Base-by-base conservation (phyloP, 2,888 invertebrate species). In the Leucophenga maculata region DNA sequence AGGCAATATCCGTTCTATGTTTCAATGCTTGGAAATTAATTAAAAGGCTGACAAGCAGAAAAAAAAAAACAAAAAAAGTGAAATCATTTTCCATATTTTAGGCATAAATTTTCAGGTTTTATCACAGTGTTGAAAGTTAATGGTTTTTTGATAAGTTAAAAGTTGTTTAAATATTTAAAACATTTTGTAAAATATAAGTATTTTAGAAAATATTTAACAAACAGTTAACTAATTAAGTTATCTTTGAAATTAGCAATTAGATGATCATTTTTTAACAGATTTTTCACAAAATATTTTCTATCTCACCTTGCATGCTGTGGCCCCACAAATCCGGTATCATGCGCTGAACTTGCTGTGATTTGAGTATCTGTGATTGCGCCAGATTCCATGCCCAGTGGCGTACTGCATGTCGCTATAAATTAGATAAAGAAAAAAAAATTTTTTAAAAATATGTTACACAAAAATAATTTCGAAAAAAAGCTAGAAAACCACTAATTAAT, bases 371-470 rank as follows among this genome's bases (percentile, higher is more conserved):
- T 91, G 85, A 96, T 95, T 76, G 90, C 91, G 73, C 94, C 93
- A 65, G 93, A 93, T 89, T 95, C 94, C 95, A 96, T 94, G 77
- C 95, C 95, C 85, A 96, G 88, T 20, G 94, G 91, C 81, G 90
- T 89, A 79, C 90, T 91, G 89, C 94, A 94, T 87, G 92, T 91
- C 84, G 91, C 94, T 94, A 91, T 69, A 91, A 85, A 66, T 70
- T 44, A 69, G 31, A 55, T 55, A 64, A 66, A 65, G 62, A 44
- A 55, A 8, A 66, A 57, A 60, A 70, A 1, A 1, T 11, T 11
- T n/a, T n/a, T 50, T n/a, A 50, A 50, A 50, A 50, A 50, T 16
- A 2, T 50, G 1, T 1, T 6, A 50, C 6, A 50, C 44, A 50
- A 59, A 67, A 65, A 66, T 20, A 71, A 70, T 64, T 16, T 22